Evolutionary conservation across 2,888 invertebrate species (phyloP).

Genomic region (Antitype chi): DNA sequence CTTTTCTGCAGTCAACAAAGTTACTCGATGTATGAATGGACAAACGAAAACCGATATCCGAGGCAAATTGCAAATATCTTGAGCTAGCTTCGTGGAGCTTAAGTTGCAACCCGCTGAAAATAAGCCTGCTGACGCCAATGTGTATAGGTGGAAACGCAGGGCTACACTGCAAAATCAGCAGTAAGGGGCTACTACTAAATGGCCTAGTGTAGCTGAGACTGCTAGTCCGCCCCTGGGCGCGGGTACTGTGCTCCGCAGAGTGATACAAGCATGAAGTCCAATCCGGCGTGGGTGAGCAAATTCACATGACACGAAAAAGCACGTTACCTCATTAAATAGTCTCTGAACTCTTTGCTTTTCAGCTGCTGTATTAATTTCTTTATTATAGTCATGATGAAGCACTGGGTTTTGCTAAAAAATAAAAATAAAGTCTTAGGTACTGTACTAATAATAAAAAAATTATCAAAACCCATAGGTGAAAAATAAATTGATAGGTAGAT

Average conservation of each 20-base stretch:
- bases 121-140: not conserved
- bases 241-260: not conserved
- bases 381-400: constrained; percentile 50
- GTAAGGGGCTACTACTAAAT: too few species aligned
- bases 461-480: not conserved
- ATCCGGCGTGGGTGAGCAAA: not conserved
- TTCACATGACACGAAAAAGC: not conserved
- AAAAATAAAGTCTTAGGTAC: not conserved
- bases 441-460: not conserved
- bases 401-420: constrained; percentile 79
- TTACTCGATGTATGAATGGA: not conserved
- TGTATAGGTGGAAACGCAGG: too few species aligned
- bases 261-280: not conserved
- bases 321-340: constrained; percentile 95
- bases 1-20: not conserved
- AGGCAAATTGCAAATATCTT: too few species aligned
- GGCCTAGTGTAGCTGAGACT: not conserved
- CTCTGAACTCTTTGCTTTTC: constrained; percentile 95
- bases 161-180: not conserved
- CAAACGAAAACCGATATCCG: not conserved
- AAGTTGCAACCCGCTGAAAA: not conserved
- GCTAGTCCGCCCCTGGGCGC: too few species aligned
- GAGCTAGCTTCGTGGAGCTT: not conserved
- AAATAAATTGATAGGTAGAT: not conserved
- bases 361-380: constrained; percentile 90